phyloP scores from a whole-genome alignment of 2,888 invertebrate species.

The Acheta domesticus region DNA sequence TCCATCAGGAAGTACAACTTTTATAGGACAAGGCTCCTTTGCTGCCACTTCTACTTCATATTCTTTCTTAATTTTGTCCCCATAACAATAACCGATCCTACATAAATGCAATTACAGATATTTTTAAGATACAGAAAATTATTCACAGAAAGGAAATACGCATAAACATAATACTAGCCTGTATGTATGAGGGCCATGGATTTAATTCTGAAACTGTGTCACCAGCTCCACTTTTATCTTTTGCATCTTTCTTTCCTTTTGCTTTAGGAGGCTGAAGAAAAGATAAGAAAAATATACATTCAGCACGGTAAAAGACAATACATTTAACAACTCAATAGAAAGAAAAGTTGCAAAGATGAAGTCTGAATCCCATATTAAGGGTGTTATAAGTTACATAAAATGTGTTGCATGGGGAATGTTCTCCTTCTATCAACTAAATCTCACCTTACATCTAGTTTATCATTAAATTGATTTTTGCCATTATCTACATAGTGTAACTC shows the following conservation, averaged over 20 bases:
- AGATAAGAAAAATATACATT: slow-evolving; percentile 26
- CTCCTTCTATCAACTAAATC: neutral
- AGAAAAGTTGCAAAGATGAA: slow-evolving; percentile 11
- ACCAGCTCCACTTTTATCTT: slow-evolving; percentile 40
- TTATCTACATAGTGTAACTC: neutral
- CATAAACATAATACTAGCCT: slow-evolving; percentile 43
- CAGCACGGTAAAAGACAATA: neutral
- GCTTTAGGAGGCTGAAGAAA: slow-evolving; percentile 59
- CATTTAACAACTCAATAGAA: neutral
- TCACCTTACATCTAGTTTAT: slow-evolving; percentile 28
- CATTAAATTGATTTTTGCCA: neutral
- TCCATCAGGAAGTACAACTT: slow-evolving; percentile 90
- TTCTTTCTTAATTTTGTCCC: slow-evolving; percentile 82
- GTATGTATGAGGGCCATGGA: slow-evolving; percentile 85
- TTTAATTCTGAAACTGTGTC: slow-evolving; percentile 65
- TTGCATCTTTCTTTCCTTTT: slow-evolving; percentile 61
- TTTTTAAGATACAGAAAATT: neutral
- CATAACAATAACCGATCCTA: slow-evolving; percentile 78
- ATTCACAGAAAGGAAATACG: slow-evolving; percentile 5
- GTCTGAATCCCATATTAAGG: neutral
- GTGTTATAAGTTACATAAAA: neutral
- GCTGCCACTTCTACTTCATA: slow-evolving; percentile 72
- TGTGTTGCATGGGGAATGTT: neutral
- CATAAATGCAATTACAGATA: slow-evolving; percentile 38
- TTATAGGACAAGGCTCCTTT: slow-evolving; percentile 72